Evolutionary conservation across 2,797 vertebrate species (phyloP), one percentile per base, ranked within the genome.

Genomic region (Myripristis jacobus): DNA sequence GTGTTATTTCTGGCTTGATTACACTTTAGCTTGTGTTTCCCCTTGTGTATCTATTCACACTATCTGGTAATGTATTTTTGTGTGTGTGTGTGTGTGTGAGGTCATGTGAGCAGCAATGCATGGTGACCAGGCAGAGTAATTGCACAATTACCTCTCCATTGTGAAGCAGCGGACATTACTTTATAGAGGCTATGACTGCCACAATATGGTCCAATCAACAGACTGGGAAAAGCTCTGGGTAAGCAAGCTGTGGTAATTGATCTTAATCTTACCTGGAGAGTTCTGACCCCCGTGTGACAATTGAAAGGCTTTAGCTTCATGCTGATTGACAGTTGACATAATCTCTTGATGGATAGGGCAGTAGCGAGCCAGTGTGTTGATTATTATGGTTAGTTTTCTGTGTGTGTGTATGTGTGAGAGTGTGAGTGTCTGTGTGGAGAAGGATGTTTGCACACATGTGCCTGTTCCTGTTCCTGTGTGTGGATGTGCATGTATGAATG

Each of bases 51-150:
- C 46, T 22, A 38, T 70, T 61, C 57, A 69, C 75, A 79, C 70
- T 80, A 73, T 84, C 82, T 82, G 74, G 51, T 83, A 56, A 81
- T 85, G 66, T 66, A n/a, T n/a, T n/a, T n/a, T n/a, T n/a, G n/a
- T n/a, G n/a, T n/a, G n/a, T n/a, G n/a, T n/a, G n/a, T n/a, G n/a
- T n/a, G n/a, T n/a, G n/a, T n/a, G n/a, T n/a, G n/a, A 82, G 70
- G 81, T 84, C 70, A 79, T 81, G 73, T 56, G 57, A 76, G 77
- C 81, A 73, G 61, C 83, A 80, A 87, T 83, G 80, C 79, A 80
- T 79, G 73, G 51, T 81, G 77, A 89, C 83, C 82, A 84, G 75
- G 84, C 43, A 15, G 82, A 88, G 88, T 86, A 82, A 88, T 84
- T 87, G 80, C 77, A 80, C 80, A 82, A 70, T 89, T 81, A 79